A percentile compares a stretch with the other conserved stretches of the same genome.
These are phyloP conservation scores for Tragulus kanchil DNA, from an alignment of 2,113 vertebrate genomes.

Conservation along the genomic window DNA sequence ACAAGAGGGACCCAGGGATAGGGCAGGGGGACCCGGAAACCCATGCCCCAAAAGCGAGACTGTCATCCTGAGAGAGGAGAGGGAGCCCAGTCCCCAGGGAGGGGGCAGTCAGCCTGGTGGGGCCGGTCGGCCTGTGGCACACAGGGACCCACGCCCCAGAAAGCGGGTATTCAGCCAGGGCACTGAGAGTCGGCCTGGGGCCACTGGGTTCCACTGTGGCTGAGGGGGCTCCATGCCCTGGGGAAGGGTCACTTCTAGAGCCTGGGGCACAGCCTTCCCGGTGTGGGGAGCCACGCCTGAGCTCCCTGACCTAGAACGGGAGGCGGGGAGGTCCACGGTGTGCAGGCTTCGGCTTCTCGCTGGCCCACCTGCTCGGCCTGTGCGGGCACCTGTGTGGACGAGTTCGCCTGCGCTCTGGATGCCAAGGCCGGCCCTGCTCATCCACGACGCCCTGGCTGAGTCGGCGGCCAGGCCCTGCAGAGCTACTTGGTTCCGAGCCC, in stretches of 20 bases:
- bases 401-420: rapidly evolving
- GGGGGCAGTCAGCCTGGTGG: too few relatives aligned
- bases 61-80: too few relatives aligned
- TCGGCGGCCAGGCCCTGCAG: background rate
- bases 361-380: background rate
- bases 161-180: too few relatives aligned
- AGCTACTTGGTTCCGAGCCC: background rate
- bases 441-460: background rate
- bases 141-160: too few relatives aligned
- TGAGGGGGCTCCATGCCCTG: background rate
- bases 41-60: too few relatives aligned
- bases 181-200: too few relatives aligned
- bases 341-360: rapidly evolving
- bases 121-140: too few relatives aligned
- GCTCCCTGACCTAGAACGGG: too few relatives aligned
- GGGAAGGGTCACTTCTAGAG: background rate
- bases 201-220: background rate
- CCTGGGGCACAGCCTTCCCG: background rate
- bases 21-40: too few relatives aligned
- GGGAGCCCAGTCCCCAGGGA: too few relatives aligned
- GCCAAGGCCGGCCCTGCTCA: too few relatives aligned
- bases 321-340: background rate
- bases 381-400: rapidly evolving
- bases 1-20: too few relatives aligned
- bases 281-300: background rate